Evolutionary conservation across 2,888 invertebrate species (phyloP).

Genomic region (Lasius fuliginosus): DNA sequence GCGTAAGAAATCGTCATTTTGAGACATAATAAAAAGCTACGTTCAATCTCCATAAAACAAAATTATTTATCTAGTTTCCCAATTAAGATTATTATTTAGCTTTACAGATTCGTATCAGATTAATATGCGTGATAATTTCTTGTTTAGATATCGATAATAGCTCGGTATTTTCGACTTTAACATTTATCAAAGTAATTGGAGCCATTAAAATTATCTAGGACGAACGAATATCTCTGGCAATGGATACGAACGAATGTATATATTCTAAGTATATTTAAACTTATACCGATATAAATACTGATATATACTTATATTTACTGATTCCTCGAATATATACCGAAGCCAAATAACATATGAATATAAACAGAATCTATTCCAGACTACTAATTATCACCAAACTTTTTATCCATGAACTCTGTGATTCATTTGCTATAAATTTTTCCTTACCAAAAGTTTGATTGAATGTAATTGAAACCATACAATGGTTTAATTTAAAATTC

Average conservation of each 20-base stretch:
- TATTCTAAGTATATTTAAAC: slow-evolving; percentile 23
- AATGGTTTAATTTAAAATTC: slow-evolving; percentile 23
- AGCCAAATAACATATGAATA: slow-evolving; percentile 10
- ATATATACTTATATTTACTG: slow-evolving; percentile 1
- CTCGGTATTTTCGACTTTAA: neutral
- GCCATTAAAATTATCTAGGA: slow-evolving; percentile 27
- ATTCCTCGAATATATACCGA: slow-evolving; percentile 6
- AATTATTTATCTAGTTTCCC: neutral
- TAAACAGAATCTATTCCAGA: neutral
- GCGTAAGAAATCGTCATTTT: slow-evolving; percentile 10
- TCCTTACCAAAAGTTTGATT: slow-evolving; percentile 29
- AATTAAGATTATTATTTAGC: neutral
- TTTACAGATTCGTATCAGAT: neutral
- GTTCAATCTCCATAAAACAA: slow-evolving; percentile 3
- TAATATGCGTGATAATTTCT: neutral
- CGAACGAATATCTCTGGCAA: neutral
- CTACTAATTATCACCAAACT: neutral
- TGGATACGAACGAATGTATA: slow-evolving; percentile 1
- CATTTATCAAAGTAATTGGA: neutral
- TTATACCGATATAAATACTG: neutral
- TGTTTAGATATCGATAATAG: neutral
- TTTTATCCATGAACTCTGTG: slow-evolving; percentile 27
- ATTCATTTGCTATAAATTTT: slow-evolving; percentile 27
- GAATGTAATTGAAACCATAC: slow-evolving; percentile 6
- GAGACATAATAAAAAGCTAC: neutral